Percentiles rank a stretch among this genome's conserved stretches.
Evolutionary conservation across 2,888 invertebrate genomes (phyloP).

Genomic region (Pterobdella sp.): DNA sequence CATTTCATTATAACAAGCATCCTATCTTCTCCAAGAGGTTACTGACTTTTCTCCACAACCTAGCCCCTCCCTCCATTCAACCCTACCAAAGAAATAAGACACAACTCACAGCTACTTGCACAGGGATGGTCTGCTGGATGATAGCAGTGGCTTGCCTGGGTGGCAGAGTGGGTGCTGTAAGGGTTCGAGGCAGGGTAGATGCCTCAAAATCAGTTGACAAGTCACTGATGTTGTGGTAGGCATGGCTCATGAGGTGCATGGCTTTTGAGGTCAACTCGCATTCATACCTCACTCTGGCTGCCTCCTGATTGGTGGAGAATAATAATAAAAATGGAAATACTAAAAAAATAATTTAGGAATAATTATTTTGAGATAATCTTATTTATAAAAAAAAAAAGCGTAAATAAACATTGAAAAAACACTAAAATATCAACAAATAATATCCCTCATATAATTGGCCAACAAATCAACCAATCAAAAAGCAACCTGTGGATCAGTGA

Average conservation of each 20-base stretch:
- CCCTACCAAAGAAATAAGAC: too few relatives aligned
- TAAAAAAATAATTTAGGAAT: background rate
- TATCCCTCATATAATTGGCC: background rate
- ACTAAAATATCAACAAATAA: background rate
- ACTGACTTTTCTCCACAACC: too few relatives aligned
- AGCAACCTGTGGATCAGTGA: background rate
- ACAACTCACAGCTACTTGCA: conserved; percentile 55
- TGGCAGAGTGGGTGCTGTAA: conserved; percentile 47
- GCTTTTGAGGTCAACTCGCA: conserved; percentile 70
- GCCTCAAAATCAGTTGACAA: conserved; percentile 66
- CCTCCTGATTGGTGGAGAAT: conserved; percentile 14
- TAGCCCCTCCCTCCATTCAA: too few relatives aligned
- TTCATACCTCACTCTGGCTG: conserved; percentile 56
- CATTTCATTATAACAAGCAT: too few relatives aligned
- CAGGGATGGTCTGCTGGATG: conserved; percentile 62
- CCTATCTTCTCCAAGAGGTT: too few relatives aligned
- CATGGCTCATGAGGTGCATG: conserved; percentile 76
- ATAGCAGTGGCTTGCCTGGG: conserved; percentile 57
- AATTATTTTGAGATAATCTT: background rate
- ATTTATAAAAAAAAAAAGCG: background rate
- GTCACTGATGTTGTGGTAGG: conserved; percentile 80
- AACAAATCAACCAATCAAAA: too few relatives aligned
- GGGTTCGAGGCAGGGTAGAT: conserved; percentile 61
- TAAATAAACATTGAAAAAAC: background rate
- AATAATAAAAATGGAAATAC: background rate